Percentiles rank a stretch among this genome's conserved stretches.
phyloP scores from a whole-genome alignment of 2,113 vertebrate species.

The Notothenia rossii region DNA sequence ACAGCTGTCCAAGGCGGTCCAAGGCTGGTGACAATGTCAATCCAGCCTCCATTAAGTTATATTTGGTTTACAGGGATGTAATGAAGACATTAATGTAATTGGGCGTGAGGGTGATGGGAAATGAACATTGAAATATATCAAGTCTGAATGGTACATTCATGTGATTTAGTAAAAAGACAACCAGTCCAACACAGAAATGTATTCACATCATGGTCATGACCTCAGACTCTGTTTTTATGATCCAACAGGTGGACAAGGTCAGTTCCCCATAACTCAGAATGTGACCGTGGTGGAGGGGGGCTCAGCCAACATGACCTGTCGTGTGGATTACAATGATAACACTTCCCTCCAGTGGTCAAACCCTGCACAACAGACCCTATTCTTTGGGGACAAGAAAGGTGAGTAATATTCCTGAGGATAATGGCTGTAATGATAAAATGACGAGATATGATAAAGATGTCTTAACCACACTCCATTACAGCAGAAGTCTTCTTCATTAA shows the following conservation, averaged over 20 bases:
- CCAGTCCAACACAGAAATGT: constrained; percentile 11
- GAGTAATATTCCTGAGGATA: constrained; percentile 54
- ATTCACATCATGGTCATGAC: constrained; percentile 76
- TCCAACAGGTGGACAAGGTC: constrained; percentile 91
- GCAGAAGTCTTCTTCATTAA: constrained; percentile 38
- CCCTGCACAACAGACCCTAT: constrained; percentile 99
- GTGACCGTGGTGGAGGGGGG: constrained; percentile 96
- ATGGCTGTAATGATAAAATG: constrained; percentile 46
- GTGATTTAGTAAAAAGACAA: constrained; percentile 33
- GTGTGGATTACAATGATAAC: constrained; percentile 99
- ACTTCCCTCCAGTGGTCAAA: constrained; percentile 99
- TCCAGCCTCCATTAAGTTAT: constrained; percentile 32
- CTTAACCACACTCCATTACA: constrained; percentile 46
- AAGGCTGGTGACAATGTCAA: constrained; percentile 39
- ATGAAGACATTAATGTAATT: constrained; percentile 40
- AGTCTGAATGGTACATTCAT: constrained; percentile 31
- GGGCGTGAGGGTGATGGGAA: constrained; percentile 2
- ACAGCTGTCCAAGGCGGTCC: constrained; percentile 48
- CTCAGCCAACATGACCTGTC: constrained; percentile 97
- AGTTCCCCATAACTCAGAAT: constrained; percentile 97
- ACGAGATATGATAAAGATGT: constrained; percentile 55
- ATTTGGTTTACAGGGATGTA: constrained; percentile 42
- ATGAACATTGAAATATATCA: constrained; percentile 47
- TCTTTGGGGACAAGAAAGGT: constrained; percentile 99
- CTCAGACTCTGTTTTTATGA: constrained; percentile 82